Evolutionary conservation across 1,140 invertebrate genomes (phyloP), one percentile per base, ranked within the genome.

Genomic region (Caerostris darwini): DNA sequence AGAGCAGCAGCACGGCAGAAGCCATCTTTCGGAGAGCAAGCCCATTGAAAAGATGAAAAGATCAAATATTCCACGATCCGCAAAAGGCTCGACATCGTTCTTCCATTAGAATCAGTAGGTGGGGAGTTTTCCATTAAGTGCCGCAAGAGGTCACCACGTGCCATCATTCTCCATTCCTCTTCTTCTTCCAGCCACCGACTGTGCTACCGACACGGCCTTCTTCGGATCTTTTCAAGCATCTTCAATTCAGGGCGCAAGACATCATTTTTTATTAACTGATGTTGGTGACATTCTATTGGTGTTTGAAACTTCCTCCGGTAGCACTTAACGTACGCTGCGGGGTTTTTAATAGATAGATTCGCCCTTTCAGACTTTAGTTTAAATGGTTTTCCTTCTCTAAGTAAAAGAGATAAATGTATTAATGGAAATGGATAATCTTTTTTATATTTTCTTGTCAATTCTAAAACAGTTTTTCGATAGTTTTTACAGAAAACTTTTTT

Each of bases 51-150:
- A 92, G 57, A 56, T 56, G 82, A 83, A 83, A 64, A 54, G 92
- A 94, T 94, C 92, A 94, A 94, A 94, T 94, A 94, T 94, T 88
- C 92, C 69, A 88, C 89, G 92, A 94, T 94, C 92, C 92, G 92
- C 85, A 89, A 89, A 94, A 94, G 92, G 83, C 92, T 53, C 67
- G 82, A 94, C 92, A 94, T 56, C 85, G 71, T 94, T 94, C 92
- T 94, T 94, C 92, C 92, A 94, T 94, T 94, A 94, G 92, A 94
- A 94, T 89, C 92, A 53, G 85, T 34, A 86, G 81, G 83, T 53
- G 83, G 92, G 92, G 83, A 83, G 86, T 94, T 86, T 94, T 94
- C 92, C 92, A 94, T 94, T 94, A 94, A 94, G 67, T 89, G 86
- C 64, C 92, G 92, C 85, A 81, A 94, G 92, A 94, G 92, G 92